These are phyloP conservation scores for Mesaphorura yosii DNA, from an alignment of 1,140 invertebrate genomes.

Conservation along the genomic window DNA sequence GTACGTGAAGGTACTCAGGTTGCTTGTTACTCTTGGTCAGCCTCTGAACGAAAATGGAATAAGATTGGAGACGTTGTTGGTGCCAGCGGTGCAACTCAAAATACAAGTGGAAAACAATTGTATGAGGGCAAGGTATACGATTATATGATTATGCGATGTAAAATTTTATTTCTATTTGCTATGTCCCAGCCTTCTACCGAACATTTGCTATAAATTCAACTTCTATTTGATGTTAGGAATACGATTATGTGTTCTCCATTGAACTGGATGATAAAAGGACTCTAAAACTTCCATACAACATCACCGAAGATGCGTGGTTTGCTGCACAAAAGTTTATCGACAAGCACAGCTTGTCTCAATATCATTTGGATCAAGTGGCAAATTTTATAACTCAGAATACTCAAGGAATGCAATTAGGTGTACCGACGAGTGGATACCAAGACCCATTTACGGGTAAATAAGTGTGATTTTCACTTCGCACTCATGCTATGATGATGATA, in stretches of 20 bases:
- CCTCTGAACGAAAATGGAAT: slow-evolving; percentile 58
- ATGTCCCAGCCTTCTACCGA: not conserved
- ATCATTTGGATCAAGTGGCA: slow-evolving; percentile 87
- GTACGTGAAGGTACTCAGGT: slow-evolving; percentile 59
- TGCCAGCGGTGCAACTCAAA: slow-evolving; percentile 51
- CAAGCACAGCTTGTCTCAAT: slow-evolving; percentile 66
- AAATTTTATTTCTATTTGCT: slow-evolving; percentile 4
- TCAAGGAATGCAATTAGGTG: slow-evolving; percentile 36
- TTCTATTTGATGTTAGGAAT: slow-evolving; percentile 49
- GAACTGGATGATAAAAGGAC: slow-evolving; percentile 77
- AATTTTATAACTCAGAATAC: slow-evolving; percentile 85
- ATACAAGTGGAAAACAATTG: slow-evolving; percentile 56
- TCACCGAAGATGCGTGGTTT: slow-evolving; percentile 51
- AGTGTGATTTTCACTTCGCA: too few species aligned
- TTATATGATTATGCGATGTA: not conserved
- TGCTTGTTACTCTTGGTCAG: slow-evolving; percentile 67
- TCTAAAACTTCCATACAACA: slow-evolving; percentile 84
- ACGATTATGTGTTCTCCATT: slow-evolving; percentile 91
- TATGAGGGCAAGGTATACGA: slow-evolving; percentile 61
- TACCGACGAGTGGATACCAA: slow-evolving; percentile 10
- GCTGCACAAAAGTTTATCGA: slow-evolving; percentile 54
- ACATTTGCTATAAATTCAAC: not conserved
- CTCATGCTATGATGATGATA: too few species aligned
- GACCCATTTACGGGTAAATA: slow-evolving; percentile 60
- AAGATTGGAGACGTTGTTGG: slow-evolving; percentile 84